These are phyloP conservation scores for Sclerurus mexicanus DNA, from an alignment of 2,113 vertebrate genomes.

Conservation along the genomic window DNA sequence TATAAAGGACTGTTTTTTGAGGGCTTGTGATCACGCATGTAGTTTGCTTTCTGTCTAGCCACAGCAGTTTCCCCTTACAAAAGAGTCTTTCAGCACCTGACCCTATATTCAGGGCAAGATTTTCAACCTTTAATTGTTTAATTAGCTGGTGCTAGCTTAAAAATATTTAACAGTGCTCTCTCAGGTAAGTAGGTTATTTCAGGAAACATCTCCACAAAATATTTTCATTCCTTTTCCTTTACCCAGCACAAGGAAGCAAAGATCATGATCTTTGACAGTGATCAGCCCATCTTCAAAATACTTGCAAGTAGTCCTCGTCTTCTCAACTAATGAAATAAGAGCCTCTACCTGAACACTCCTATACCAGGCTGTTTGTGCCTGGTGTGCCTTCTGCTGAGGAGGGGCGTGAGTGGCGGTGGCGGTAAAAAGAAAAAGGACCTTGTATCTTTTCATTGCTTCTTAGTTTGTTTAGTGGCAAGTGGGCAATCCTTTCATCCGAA, in stretches of 20 bases:
- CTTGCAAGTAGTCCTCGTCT: neutral
- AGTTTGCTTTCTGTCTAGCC: conserved; percentile 52
- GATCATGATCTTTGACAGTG: neutral
- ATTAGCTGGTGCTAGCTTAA: neutral
- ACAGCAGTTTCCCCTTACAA: conserved; percentile 35
- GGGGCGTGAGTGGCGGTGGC: too few species aligned
- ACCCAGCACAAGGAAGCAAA: neutral
- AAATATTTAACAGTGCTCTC: neutral
- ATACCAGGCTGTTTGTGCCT: neutral
- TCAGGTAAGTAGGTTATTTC: neutral
- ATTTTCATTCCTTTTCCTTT: neutral
- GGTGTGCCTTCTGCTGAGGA: neutral
- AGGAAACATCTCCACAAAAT: neutral
- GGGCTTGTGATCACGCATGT: neutral
- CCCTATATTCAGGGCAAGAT: neutral
- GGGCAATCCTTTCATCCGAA: neutral
- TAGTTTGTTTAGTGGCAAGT: neutral
- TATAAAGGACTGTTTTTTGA: neutral
- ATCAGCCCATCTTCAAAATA: neutral
- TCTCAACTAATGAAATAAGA: neutral
- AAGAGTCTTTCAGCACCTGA: conserved; percentile 19
- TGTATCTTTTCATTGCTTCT: neutral
- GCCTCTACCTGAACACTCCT: neutral
- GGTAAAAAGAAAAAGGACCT: neutral
- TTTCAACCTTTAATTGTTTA: conserved; percentile 7